These are phyloP conservation scores for Drosophila persimilis DNA, from an alignment of 1,140 invertebrate species.

Conservation along the genomic window DNA sequence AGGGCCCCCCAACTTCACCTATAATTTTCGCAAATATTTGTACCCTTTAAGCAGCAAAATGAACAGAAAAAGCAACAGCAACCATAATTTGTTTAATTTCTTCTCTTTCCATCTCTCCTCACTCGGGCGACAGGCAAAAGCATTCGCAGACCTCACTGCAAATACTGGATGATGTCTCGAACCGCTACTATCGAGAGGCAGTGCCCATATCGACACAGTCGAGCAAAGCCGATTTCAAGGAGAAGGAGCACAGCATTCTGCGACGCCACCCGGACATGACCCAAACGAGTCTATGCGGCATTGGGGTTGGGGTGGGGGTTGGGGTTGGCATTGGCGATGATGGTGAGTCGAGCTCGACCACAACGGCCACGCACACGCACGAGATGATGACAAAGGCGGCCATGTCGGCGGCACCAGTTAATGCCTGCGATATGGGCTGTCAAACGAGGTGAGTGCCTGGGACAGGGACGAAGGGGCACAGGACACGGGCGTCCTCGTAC, in stretches of 20 bases:
- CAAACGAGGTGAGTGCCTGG: constrained; percentile 73
- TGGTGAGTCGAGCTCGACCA: constrained; percentile 66
- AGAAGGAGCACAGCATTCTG: constrained; percentile 78
- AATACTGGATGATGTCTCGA: constrained; percentile 80
- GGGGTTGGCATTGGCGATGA: constrained; percentile 53
- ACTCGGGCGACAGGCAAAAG: constrained; percentile 57
- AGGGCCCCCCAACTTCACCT: no score
- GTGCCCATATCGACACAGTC: constrained; percentile 67
- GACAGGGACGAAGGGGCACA: no score
- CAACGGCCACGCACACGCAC: constrained; percentile 58
- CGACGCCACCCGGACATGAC: constrained; percentile 73
- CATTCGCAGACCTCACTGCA: constrained; percentile 80
- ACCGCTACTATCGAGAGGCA: constrained; percentile 75
- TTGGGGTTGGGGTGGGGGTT: constrained; percentile 46
- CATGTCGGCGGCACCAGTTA: constrained; percentile 55
- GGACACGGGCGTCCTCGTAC: no score
- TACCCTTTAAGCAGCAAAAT: not conserved
- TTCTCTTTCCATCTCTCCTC: not conserved
- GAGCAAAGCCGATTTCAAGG: constrained; percentile 72
- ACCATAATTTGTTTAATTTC: not conserved
- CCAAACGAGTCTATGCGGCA: constrained; percentile 61
- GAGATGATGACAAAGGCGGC: constrained; percentile 67
- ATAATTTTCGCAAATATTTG: not conserved
- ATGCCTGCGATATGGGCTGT: constrained; percentile 82
- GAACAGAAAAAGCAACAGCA: no score